Evolutionary conservation across 2,797 vertebrate species (phyloP).

Genomic region (Lepus oiostolus): DNA sequence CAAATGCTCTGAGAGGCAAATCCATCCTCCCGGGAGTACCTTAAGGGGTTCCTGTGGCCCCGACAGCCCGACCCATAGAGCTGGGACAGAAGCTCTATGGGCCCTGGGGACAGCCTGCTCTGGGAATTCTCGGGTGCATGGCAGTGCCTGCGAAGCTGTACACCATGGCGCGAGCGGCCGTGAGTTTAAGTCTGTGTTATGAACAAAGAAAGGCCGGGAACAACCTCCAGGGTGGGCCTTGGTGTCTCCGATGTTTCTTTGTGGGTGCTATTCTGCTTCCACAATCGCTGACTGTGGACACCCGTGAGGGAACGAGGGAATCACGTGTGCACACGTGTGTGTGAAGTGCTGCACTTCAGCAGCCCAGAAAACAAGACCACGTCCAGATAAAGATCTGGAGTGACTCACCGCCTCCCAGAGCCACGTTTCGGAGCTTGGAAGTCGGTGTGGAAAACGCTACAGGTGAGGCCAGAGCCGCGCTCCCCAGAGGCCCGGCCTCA

Average conservation of each 20-base stretch:
- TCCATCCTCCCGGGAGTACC: background rate
- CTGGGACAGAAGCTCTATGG: background rate
- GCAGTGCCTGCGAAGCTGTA: background rate
- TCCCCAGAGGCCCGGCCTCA: background rate
- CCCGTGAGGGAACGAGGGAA: background rate
- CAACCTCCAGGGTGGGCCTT: background rate
- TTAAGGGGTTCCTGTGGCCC: background rate
- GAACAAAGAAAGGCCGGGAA: background rate
- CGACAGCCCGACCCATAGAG: background rate
- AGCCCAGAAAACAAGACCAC: constrained; percentile 13
- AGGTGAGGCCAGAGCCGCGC: background rate
- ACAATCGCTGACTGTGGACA: background rate
- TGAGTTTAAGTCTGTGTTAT: no score
- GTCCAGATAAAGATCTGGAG: constrained; percentile 24
- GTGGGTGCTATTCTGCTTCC: background rate
- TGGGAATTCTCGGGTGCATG: background rate
- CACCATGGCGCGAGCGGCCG: accelerated
- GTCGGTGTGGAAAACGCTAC: background rate
- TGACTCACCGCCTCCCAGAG: constrained; percentile 17
- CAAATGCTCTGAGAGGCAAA: background rate
- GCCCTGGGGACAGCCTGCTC: background rate
- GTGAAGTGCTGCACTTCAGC: background rate
- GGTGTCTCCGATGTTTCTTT: background rate
- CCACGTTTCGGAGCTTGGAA: background rate
- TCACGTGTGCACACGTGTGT: background rate